Evolutionary conservation across 2,888 invertebrate genomes (phyloP).

Genomic region (Caenorhabditis afra): DNA sequence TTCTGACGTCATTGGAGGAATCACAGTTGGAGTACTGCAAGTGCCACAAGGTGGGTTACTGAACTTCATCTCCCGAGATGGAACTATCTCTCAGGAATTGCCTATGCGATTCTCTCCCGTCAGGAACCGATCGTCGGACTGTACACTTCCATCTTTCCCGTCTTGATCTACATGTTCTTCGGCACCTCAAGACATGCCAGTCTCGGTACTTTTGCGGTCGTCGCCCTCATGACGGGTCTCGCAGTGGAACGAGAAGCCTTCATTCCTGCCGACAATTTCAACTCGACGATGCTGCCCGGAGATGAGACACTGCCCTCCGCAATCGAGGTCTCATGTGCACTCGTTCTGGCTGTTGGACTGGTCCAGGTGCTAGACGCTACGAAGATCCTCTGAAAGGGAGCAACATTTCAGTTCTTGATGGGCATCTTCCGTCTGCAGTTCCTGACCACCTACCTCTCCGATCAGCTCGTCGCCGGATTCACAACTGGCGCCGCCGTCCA

Average conservation of each 20-base stretch:
- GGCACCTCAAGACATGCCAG: constrained; percentile 90
- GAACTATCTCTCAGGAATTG: constrained; percentile 82
- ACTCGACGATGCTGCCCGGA: constrained; percentile 27
- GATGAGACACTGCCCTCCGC: constrained; percentile 79
- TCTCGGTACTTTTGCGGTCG: constrained; percentile 86
- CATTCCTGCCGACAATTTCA: constrained; percentile 21
- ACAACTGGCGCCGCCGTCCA: constrained; percentile 83
- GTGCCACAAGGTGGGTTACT: constrained; percentile 87
- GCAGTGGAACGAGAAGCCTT: constrained; percentile 61
- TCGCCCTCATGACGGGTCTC: constrained; percentile 87
- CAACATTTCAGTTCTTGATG: constrained; percentile 85
- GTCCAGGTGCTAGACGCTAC: constrained; percentile 80
- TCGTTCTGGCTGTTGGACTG: constrained; percentile 87
- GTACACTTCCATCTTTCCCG: constrained; percentile 94
- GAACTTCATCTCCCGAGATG: not conserved
- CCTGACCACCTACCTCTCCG: constrained; percentile 80
- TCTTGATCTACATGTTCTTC: constrained; percentile 89
- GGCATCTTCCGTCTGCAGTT: constrained; percentile 85
- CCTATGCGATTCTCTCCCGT: constrained; percentile 82
- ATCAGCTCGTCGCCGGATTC: constrained; percentile 82
- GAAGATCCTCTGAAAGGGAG: too few species aligned
- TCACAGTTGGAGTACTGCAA: constrained; percentile 92
- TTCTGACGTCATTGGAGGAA: constrained; percentile 88
- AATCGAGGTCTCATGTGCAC: constrained; percentile 87
- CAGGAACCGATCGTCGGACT: constrained; percentile 83